Evolutionary conservation across 2,113 vertebrate species (phyloP).

Genomic region (Gallinago jamesoni): DNA sequence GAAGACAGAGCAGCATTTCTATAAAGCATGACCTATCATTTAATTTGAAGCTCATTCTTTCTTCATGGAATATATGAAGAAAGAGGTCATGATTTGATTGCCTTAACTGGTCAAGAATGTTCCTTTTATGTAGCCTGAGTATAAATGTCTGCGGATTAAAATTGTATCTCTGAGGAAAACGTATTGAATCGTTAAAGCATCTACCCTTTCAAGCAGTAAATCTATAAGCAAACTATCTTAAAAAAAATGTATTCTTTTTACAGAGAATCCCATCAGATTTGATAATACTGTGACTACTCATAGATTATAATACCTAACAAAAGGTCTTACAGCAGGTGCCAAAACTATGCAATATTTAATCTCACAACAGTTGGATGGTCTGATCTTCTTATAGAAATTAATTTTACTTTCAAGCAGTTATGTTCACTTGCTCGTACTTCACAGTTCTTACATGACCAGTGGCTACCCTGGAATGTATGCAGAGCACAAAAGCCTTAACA

Average conservation of each 20-base stretch:
- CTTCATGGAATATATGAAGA: neutral
- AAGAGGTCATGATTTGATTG: neutral
- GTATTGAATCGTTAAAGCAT: neutral
- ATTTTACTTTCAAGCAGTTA: neutral
- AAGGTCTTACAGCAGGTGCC: neutral
- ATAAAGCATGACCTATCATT: neutral
- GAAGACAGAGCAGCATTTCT: neutral
- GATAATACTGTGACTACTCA: neutral
- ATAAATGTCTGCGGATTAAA: neutral
- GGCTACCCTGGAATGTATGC: neutral
- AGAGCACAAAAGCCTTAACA: neutral
- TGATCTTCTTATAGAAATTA: neutral
- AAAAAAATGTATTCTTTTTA: neutral
- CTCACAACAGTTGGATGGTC: neutral
- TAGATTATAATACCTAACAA: neutral
- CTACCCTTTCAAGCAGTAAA: neutral
- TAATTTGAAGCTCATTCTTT: neutral
- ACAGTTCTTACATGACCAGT: neutral
- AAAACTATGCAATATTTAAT: neutral
- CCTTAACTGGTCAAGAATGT: neutral
- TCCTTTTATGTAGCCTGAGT: neutral
- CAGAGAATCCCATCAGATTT: neutral
- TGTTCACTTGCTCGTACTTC: neutral
- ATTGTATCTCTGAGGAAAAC: neutral
- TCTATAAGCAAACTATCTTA: neutral